phyloP scores from a whole-genome alignment of 1,140 invertebrate genomes.

The Dreissena rostriformis region DNA sequence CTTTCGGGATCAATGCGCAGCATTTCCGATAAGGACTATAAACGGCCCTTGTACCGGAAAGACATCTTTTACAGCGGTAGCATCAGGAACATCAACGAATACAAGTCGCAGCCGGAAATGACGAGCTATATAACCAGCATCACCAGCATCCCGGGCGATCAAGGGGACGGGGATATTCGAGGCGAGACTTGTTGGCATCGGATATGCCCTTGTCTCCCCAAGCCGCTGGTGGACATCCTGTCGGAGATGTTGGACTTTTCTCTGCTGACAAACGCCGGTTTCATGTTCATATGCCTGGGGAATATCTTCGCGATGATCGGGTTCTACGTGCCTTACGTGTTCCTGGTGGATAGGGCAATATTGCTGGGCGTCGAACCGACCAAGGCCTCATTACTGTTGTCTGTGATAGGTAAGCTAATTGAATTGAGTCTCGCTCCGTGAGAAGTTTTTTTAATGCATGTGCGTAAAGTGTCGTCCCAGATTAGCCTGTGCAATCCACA shows the following conservation, averaged over 20 bases:
- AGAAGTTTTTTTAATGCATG: too few species aligned
- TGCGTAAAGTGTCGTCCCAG: too few species aligned
- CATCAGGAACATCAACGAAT: slow-evolving; percentile 94
- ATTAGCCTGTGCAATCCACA: too few species aligned
- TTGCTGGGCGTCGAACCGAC: slow-evolving; percentile 85
- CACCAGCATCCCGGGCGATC: slow-evolving; percentile 76
- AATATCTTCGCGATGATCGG: slow-evolving; percentile 97
- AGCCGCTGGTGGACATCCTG: slow-evolving; percentile 84
- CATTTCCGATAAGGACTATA: slow-evolving; percentile 83
- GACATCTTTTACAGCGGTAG: slow-evolving; percentile 99
- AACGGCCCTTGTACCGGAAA: slow-evolving; percentile 96
- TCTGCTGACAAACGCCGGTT: slow-evolving; percentile 85
- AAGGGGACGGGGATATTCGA: slow-evolving; percentile 84
- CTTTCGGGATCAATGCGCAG: slow-evolving; percentile 45
- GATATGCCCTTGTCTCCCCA: slow-evolving; percentile 88
- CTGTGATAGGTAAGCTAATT: slow-evolving; percentile 79
- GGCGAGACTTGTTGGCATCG: slow-evolving; percentile 48
- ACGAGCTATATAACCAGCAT: slow-evolving; percentile 80
- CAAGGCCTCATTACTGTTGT: slow-evolving; percentile 76
- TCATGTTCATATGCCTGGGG: slow-evolving; percentile 90
- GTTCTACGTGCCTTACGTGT: slow-evolving; percentile 97
- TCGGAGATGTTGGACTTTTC: slow-evolving; percentile 95
- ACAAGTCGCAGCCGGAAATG: slow-evolving; percentile 93
- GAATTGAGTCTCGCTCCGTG: too few species aligned
- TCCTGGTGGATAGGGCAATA: slow-evolving; percentile 92